A percentile compares a stretch with the other conserved stretches of the same genome.
phyloP scores from a whole-genome alignment of 2,113 vertebrate species.

The Euleptes europaea region DNA sequence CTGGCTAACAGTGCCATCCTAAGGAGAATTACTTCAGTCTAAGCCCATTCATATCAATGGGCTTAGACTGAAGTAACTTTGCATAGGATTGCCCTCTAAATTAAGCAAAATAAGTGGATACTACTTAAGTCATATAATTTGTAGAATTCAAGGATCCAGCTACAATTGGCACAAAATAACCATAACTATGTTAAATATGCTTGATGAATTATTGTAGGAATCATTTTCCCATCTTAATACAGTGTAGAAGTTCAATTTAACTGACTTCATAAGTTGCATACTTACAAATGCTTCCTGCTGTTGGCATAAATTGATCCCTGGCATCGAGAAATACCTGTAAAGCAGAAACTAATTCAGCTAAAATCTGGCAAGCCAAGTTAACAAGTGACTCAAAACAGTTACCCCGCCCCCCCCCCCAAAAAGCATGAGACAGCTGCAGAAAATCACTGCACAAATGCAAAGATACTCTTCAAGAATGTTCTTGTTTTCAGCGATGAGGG shows the following conservation, averaged over 20 bases:
- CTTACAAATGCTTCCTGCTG: constrained; percentile 80
- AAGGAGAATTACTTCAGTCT: too few species aligned
- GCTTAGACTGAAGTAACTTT: too few species aligned
- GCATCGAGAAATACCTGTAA: constrained; percentile 77
- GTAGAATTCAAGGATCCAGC: not conserved
- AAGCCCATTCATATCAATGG: too few species aligned
- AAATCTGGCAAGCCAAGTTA: constrained; percentile 18
- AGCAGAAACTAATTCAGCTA: constrained; percentile 42
- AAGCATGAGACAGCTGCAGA: not conserved
- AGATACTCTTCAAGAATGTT: not conserved
- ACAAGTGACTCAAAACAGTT: not conserved
- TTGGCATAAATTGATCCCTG: constrained; percentile 74
- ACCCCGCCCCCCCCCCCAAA: too few species aligned
- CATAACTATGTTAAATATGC: not conserved
- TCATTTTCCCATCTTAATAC: not conserved
- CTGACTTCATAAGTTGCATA: constrained; percentile 53
- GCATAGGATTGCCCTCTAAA: not conserved
- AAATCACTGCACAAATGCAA: not conserved
- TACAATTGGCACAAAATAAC: not conserved
- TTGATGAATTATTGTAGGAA: constrained; percentile 7
- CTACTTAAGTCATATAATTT: not conserved
- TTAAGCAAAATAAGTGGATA: not conserved
- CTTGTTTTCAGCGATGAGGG: too few species aligned
- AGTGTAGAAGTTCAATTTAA: not conserved
- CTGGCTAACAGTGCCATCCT: not conserved